Evolutionary conservation across 2,888 invertebrate species (phyloP), one percentile per base, ranked within the genome.

Genomic region (Lycia hirtaria): DNA sequence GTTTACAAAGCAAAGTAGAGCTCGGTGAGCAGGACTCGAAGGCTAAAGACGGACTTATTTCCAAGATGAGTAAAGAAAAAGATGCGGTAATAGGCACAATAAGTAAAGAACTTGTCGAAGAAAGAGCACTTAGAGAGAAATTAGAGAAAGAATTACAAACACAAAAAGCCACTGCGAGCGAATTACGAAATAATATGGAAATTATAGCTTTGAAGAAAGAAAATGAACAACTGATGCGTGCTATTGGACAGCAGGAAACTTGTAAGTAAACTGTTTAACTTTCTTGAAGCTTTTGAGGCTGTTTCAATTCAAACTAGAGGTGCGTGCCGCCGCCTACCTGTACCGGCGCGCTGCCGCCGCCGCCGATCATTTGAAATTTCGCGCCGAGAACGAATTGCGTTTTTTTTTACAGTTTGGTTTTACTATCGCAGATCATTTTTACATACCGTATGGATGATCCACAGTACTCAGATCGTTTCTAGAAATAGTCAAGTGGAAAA

Each of bases 181-280:
- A 63, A 53, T 79, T 37, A 72, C 76, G 30, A 66, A 75, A 33
- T 49, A 69, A 33, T 70, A 70, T 40, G 71, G 73, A 43, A 72
- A 80, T 33, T 62, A 69, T 15, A 51, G 64, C 73, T 7, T 64
- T 87, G 47, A 80, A 65, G 62, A 85, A 73, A 38, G 85, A 85
- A 65, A 85, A 88, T 41, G 82, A 83, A 52, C 77, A 82, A 32
- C 67, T 87, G 51, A 69, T 80, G 9, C 79, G 75, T 60, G 81
- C 72, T 33, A 60, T 82, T 24, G 83, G 77, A 53, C 78, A 83
- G 47, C 78, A 73, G 61, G 85, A 87, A 41, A 81, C 79, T 51
- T 77, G 89, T 89, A 78, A 74, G 88, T 7, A 15, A 3, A 30
- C 5, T 20, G n/a, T 30, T 26, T 1, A 41, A 14, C 24, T 26